Conservation (phyloP, 1,140 invertebrate genomes). For the Lineus longissimus region DNA sequence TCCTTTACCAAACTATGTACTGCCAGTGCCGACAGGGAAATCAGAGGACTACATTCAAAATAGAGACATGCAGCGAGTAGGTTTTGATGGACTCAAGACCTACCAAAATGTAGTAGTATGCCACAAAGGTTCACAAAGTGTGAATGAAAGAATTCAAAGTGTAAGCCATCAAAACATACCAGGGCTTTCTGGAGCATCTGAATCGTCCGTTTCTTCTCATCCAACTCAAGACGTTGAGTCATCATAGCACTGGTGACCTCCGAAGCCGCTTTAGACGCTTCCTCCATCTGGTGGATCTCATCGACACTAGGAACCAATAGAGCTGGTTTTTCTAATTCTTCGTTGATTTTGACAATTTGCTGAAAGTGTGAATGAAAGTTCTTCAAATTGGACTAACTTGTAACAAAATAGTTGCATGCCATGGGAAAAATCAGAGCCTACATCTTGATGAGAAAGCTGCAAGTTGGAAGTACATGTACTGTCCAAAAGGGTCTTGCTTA, state of each 20-base stretch:
- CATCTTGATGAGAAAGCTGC: too few species aligned
- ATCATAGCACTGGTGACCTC: slow-evolving; percentile 50
- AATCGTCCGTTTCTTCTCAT: slow-evolving; percentile 50
- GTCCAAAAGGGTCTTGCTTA: too few species aligned
- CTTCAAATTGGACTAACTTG: too few species aligned
- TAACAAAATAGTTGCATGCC: background rate
- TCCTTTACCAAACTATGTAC: too few species aligned
- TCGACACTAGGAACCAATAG: slow-evolving; percentile 41
- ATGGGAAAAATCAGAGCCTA: background rate
- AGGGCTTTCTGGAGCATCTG: slow-evolving; percentile 52
- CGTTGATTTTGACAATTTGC: slow-evolving; percentile 40
- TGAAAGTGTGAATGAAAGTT: slow-evolving; percentile 18
- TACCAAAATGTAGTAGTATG: too few species aligned
- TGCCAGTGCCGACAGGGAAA: too few species aligned
- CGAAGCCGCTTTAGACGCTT: slow-evolving; percentile 42
- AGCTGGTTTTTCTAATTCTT: slow-evolving; percentile 40
- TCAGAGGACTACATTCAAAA: too few species aligned
- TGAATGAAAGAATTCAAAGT: too few species aligned
- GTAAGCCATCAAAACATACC: slow-evolving; percentile 27
- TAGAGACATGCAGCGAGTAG: too few species aligned
- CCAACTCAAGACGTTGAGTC: slow-evolving; percentile 47
- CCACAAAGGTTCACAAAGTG: too few species aligned
- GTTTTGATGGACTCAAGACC: too few species aligned
- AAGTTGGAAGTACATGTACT: too few species aligned
- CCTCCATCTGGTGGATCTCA: slow-evolving; percentile 43